Evolutionary conservation across 2,888 invertebrate species (phyloP).

Genomic region (Flexamia atlantica): DNA sequence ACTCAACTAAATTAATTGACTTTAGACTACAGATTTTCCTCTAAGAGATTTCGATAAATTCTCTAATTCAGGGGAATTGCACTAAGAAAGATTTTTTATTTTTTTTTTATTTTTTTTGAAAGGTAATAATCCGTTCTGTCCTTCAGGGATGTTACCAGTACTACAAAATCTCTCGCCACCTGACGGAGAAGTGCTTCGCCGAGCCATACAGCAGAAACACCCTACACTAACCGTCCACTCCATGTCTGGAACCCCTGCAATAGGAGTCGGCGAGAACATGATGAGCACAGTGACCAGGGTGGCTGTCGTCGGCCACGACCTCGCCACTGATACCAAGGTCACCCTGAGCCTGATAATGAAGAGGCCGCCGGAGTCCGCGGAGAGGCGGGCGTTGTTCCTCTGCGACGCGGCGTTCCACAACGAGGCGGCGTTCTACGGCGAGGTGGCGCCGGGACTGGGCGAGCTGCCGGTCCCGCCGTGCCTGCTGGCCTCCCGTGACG

Average conservation of each 20-base stretch:
- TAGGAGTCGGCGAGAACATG: constrained; percentile 6
- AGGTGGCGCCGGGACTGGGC: constrained; percentile 65
- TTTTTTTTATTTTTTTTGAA: neutral
- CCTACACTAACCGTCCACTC: neutral
- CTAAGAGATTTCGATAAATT: no score
- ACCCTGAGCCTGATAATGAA: constrained; percentile 65
- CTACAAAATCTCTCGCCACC: neutral
- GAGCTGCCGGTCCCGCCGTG: constrained; percentile 68
- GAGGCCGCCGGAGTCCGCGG: constrained; percentile 64
- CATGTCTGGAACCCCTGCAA: constrained; percentile 1
- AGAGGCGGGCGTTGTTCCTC: constrained; percentile 64
- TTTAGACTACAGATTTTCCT: no score
- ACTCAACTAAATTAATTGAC: no score
- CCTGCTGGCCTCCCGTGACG: constrained; percentile 68
- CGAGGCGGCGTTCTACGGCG: constrained; percentile 67
- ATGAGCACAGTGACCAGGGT: constrained; percentile 30
- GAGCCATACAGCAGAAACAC: neutral
- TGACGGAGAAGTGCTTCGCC: neutral
- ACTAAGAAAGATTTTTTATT: no score
- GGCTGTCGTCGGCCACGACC: neutral
- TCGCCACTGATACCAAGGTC: constrained; percentile 9
- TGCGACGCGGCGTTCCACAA: constrained; percentile 68
- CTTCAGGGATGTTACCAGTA: neutral
- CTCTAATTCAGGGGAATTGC: no score
- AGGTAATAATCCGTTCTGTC: no score